Conservation (phyloP, 2,797 vertebrate species). For the Enteromius mattozi region DNA sequence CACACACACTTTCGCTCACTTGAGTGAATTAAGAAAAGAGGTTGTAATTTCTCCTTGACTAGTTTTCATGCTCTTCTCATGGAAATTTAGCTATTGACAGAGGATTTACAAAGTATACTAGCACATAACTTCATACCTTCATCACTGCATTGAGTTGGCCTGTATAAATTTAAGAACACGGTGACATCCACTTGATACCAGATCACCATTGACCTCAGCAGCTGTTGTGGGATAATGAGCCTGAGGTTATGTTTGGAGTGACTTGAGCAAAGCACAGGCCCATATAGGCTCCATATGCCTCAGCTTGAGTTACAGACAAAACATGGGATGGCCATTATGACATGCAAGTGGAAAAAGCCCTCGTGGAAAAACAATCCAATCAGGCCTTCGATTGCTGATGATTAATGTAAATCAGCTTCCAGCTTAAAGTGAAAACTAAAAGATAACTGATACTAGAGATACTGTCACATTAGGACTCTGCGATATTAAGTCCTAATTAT, state of each 20-base stretch:
- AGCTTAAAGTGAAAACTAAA: not conserved
- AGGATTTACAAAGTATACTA: not conserved
- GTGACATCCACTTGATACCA: constrained; percentile 41
- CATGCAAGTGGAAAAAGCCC: constrained; percentile 1
- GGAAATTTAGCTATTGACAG: not conserved
- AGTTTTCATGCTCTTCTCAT: not conserved
- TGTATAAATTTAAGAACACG: constrained; percentile 27
- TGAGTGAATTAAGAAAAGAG: not conserved
- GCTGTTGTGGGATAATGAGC: constrained; percentile 33
- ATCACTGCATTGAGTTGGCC: not conserved
- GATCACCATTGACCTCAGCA: constrained; percentile 17
- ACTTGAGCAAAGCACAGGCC: constrained; percentile 7
- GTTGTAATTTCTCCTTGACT: constrained; percentile 12
- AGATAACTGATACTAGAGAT: not conserved
- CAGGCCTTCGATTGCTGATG: not conserved
- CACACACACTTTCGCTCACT: constrained; percentile 1
- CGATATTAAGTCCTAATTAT: not conserved
- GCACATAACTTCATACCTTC: constrained; percentile 4
- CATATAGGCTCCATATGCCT: not conserved
- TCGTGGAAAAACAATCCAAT: not conserved
- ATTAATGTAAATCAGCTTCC: not conserved
- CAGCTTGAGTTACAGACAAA: constrained; percentile 48
- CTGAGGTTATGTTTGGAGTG: constrained; percentile 36
- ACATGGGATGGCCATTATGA: constrained; percentile 9
- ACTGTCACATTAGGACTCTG: not conserved